Conservation (phyloP, 2,888 invertebrate species). For the Euphydryas editha region DNA sequence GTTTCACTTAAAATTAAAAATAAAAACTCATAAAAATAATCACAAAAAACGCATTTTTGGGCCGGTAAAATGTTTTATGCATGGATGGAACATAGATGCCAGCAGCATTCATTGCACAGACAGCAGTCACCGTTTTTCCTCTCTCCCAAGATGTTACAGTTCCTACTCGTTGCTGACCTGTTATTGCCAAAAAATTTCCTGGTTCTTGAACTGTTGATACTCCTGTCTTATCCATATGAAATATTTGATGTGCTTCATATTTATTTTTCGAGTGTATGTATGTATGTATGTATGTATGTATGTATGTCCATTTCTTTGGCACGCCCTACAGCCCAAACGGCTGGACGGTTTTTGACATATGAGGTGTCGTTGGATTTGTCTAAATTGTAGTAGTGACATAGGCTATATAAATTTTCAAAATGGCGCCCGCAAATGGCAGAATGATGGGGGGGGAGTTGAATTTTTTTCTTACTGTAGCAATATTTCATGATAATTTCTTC, state of each 20-base stretch:
- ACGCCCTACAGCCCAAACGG: too few species aligned
- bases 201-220: not conserved
- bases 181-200: not conserved
- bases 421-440: too few species aligned
- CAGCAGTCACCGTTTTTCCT: not conserved
- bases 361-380: too few species aligned
- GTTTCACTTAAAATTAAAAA: constrained; percentile 10
- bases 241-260: not conserved
- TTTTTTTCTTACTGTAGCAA: too few species aligned
- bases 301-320: too few species aligned
- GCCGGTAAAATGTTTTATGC: constrained; percentile 28
- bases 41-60: not conserved
- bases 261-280: too few species aligned
- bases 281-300: too few species aligned
- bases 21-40: not conserved
- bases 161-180: not conserved
- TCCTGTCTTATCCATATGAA: not conserved
- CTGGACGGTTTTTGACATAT: too few species aligned
- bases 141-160: not conserved
- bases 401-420: too few species aligned
- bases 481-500: not conserved
- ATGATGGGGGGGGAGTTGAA: too few species aligned
- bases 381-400: too few species aligned
- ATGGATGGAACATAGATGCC: not conserved
- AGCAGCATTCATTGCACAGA: constrained; percentile 1